Percentiles rank a stretch among this genome's conserved stretches.
Evolutionary conservation across 2,113 vertebrate genomes (phyloP).

Genomic region (Colius striatus): DNA sequence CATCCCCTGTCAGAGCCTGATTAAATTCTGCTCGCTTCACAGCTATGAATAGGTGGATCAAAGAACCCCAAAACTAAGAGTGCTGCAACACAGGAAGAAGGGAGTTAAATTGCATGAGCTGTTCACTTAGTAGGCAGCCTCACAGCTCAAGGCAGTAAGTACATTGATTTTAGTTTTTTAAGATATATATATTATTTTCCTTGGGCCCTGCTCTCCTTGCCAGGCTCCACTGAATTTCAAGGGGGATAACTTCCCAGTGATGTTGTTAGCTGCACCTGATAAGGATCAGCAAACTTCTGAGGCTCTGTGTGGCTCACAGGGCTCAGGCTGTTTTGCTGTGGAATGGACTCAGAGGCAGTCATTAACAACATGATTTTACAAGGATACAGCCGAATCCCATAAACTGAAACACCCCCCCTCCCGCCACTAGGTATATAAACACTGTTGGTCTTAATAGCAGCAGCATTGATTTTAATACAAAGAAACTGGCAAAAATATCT

Average conservation of each 20-base stretch:
- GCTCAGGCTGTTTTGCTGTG: background rate
- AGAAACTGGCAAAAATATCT: background rate
- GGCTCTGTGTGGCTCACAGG: background rate
- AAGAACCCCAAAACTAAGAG: slow-evolving; percentile 51
- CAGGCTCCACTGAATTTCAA: background rate
- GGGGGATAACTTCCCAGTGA: background rate
- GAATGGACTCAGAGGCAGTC: background rate
- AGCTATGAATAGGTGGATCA: slow-evolving; percentile 54
- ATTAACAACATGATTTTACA: background rate
- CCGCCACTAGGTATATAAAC: background rate
- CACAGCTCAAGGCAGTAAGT: slow-evolving; percentile 5
- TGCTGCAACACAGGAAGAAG: background rate
- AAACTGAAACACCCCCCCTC: background rate
- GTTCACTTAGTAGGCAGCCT: slow-evolving; percentile 38
- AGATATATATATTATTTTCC: background rate
- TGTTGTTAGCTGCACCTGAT: background rate
- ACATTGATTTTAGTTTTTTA: background rate
- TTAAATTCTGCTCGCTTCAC: slow-evolving; percentile 59
- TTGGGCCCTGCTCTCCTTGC: background rate
- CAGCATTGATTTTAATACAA: background rate
- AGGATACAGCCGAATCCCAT: background rate
- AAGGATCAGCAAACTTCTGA: background rate
- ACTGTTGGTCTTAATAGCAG: background rate
- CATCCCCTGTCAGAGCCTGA: slow-evolving; percentile 9
- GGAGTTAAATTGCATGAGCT: slow-evolving; percentile 43